Percentiles rank a stretch among this genome's conserved stretches.
These are phyloP conservation scores for Smutsia temminckii DNA, from an alignment of 2,797 vertebrate genomes.

Conservation along the genomic window DNA sequence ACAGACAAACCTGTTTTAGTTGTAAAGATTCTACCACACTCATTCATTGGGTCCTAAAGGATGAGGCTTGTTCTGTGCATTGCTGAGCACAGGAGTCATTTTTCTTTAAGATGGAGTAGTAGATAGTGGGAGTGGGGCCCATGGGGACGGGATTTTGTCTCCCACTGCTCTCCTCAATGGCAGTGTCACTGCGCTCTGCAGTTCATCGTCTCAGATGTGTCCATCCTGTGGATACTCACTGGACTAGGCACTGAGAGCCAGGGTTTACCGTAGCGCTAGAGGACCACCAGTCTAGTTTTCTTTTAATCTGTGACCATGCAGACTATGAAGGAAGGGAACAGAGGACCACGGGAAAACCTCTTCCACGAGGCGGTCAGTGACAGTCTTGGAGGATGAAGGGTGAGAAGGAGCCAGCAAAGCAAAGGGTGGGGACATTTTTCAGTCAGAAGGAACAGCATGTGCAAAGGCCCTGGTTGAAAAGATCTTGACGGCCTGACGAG, in stretches of 20 bases:
- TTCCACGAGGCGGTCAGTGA: no score
- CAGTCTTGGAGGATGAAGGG: not conserved
- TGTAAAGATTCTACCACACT: not conserved
- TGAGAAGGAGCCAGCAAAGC: not conserved
- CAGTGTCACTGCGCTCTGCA: rapidly evolving
- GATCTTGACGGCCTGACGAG: not conserved
- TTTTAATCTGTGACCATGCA: not conserved
- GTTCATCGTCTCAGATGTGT: no score
- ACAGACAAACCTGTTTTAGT: not conserved
- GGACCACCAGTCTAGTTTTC: not conserved
- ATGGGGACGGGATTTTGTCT: not conserved
- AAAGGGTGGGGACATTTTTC: not conserved
- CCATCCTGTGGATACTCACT: rapidly evolving
- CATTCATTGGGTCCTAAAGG: not conserved
- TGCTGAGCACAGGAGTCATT: not conserved
- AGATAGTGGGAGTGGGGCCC: not conserved
- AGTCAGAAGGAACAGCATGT: not conserved
- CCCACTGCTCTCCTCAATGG: rapidly evolving
- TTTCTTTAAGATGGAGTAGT: not conserved
- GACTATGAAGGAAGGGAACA: not conserved
- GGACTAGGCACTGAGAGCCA: no score
- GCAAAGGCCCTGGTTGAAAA: not conserved
- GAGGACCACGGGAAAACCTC: not conserved
- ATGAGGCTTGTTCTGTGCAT: not conserved
- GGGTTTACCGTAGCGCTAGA: not conserved